Conservation (phyloP, 2,888 invertebrate genomes). For the Agrotis segetum region DNA sequence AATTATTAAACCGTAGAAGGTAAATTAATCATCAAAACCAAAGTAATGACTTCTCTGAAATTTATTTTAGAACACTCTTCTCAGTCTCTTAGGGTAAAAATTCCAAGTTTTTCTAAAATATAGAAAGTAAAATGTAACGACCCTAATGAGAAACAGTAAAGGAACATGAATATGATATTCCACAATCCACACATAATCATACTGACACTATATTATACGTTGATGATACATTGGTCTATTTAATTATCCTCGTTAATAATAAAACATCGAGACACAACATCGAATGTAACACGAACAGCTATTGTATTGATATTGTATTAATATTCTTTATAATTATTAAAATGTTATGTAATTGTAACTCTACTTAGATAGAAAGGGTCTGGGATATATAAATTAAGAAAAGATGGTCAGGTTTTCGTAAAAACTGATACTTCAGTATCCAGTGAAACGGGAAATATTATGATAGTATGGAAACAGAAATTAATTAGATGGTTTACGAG, state of each 20-base stretch:
- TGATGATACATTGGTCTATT: constrained; percentile 76
- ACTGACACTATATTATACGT: constrained; percentile 52
- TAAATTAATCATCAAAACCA: constrained; percentile 59
- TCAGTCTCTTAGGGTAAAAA: constrained; percentile 89
- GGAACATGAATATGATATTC: constrained; percentile 58
- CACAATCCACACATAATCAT: constrained; percentile 50
- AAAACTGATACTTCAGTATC: constrained; percentile 5
- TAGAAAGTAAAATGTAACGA: constrained; percentile 53
- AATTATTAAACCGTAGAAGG: constrained; percentile 44
- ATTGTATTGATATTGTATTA: constrained; percentile 72
- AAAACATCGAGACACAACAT: constrained; percentile 85
- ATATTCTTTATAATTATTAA: constrained; percentile 57
- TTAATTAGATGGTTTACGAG: constrained; percentile 10
- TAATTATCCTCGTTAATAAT: constrained; percentile 71
- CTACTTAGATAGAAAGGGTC: constrained; percentile 56
- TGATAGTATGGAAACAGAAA: background rate
- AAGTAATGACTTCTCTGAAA: constrained; percentile 73
- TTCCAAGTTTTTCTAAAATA: constrained; percentile 76
- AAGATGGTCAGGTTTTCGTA: constrained; percentile 6
- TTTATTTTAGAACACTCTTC: constrained; percentile 88
- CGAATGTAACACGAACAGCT: constrained; percentile 77
- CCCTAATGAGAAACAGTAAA: constrained; percentile 57
- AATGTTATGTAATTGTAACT: constrained; percentile 52
- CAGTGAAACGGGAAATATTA: constrained; percentile 8
- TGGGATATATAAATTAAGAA: constrained; percentile 12